A percentile compares a stretch with the other conserved stretches of the same genome.
phyloP scores from a whole-genome alignment of 2,888 invertebrate species.

The Tanypteryx hageni region DNA sequence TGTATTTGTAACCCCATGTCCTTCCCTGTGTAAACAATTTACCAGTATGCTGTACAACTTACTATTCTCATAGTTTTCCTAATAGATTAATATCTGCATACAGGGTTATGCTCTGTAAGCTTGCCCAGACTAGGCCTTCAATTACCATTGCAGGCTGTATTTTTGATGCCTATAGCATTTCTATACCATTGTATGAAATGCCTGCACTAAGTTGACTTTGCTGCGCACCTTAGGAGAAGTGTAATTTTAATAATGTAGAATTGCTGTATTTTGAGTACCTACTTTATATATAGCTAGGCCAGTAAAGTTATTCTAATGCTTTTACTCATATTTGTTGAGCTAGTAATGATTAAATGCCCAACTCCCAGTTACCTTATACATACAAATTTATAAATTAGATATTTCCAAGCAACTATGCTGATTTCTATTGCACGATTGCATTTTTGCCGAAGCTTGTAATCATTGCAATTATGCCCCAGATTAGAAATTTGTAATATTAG shows the following conservation, averaged over 20 bases:
- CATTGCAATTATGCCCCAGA: conserved; percentile 47
- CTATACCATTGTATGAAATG: conserved; percentile 40
- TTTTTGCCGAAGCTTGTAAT: conserved; percentile 54
- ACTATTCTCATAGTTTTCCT: conserved; percentile 1
- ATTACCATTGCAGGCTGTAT: conserved; percentile 50
- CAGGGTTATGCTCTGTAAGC: conserved; percentile 33
- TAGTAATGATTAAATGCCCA: conserved; percentile 23
- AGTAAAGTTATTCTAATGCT: conserved; percentile 43
- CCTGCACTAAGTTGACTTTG: conserved; percentile 49
- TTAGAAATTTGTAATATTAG: conserved; percentile 34
- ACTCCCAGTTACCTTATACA: conserved; percentile 34
- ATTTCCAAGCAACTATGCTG: conserved; percentile 18
- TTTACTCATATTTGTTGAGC: conserved; percentile 33
- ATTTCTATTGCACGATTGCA: conserved; percentile 57
- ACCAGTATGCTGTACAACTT: conserved; percentile 47
- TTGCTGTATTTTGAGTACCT: conserved; percentile 23
- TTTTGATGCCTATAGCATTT: conserved; percentile 44
- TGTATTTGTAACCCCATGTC: neutral
- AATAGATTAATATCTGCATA: conserved; percentile 30
- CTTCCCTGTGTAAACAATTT: conserved; percentile 19
- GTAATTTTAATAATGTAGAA: conserved; percentile 36
- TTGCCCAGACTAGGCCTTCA: conserved; percentile 53
- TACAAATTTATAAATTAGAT: conserved; percentile 33
- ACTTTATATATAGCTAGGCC: conserved; percentile 15
- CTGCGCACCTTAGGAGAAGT: conserved; percentile 50